Evolutionary conservation across 1,140 invertebrate species (phyloP).

Genomic region (Ceratosolen fusciceps): DNA sequence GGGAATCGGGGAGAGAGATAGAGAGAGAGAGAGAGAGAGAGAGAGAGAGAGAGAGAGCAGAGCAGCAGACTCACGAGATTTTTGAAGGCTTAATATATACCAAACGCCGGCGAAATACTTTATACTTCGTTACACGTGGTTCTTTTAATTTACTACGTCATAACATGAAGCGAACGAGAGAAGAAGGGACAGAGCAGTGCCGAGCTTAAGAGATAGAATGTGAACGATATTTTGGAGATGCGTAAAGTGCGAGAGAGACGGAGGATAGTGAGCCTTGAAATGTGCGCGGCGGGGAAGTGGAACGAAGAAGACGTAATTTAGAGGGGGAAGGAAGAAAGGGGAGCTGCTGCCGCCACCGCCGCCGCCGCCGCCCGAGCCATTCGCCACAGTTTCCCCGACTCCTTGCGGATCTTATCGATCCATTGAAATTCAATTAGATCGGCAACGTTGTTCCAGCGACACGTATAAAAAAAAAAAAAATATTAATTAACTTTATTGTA

Average conservation of each 20-base stretch:
- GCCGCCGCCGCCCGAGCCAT: too few species aligned
- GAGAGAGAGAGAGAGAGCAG: slow-evolving; percentile 22
- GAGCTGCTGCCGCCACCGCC: too few species aligned
- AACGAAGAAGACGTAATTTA: too few species aligned
- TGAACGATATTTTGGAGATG: slow-evolving; percentile 3
- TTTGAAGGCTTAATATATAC: slow-evolving; percentile 41
- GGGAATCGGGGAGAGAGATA: background rate
- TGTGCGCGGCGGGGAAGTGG: background rate
- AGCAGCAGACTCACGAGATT: background rate
- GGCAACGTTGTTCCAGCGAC: too few species aligned
- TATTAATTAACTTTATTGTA: too few species aligned
- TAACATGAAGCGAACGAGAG: too few species aligned
- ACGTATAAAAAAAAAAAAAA: too few species aligned
- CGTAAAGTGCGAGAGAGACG: background rate
- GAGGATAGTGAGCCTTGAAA: background rate
- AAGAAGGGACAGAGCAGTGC: too few species aligned
- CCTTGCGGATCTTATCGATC: too few species aligned
- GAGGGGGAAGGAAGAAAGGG: too few species aligned
- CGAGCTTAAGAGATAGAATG: background rate
- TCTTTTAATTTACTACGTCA: background rate
- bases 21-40: background rate
- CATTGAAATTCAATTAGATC: too few species aligned
- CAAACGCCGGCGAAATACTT: background rate
- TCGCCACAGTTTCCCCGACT: too few species aligned
- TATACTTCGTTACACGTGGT: background rate